Conservation (phyloP, 2,113 vertebrate genomes). For the Muntiacus muntjak region DNA sequence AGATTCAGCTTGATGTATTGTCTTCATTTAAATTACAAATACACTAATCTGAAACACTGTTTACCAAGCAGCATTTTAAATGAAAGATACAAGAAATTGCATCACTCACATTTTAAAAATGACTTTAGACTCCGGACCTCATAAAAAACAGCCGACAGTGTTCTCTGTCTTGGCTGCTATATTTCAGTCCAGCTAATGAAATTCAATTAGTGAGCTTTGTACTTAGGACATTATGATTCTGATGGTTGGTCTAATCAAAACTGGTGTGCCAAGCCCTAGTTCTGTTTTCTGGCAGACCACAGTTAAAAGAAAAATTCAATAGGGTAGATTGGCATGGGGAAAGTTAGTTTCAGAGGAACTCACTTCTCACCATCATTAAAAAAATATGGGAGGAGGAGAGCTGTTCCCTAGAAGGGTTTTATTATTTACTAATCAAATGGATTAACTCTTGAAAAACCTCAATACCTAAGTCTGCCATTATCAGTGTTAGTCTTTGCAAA, state of each 20-base stretch:
- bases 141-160: slow-evolving; percentile 75
- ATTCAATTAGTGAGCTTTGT: slow-evolving; percentile 74
- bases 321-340: fast-evolving
- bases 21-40: slow-evolving; percentile 89
- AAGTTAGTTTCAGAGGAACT: slow-evolving; percentile 10
- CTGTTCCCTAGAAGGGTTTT: not conserved
- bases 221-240: slow-evolving; percentile 64
- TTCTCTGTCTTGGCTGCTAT: slow-evolving; percentile 67
- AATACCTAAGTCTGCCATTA: not conserved
- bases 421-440: not conserved
- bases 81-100: slow-evolving; percentile 84
- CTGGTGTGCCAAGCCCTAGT: slow-evolving; percentile 44
- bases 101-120: slow-evolving; percentile 85
- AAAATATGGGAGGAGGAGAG: not conserved
- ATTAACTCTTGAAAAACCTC: not conserved
- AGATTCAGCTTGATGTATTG: slow-evolving; percentile 82
- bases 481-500: not conserved
- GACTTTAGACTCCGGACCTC: slow-evolving; percentile 80
- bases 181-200: slow-evolving; percentile 74
- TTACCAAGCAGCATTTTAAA: slow-evolving; percentile 86
- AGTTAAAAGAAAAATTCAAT: not conserved
- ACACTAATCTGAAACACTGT: slow-evolving; percentile 85
- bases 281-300: not conserved
- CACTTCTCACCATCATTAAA: not conserved
- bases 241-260: slow-evolving; percentile 14